These are phyloP conservation scores for Hartigia nigra DNA, from an alignment of 2,888 invertebrate species.

Conservation along the genomic window DNA sequence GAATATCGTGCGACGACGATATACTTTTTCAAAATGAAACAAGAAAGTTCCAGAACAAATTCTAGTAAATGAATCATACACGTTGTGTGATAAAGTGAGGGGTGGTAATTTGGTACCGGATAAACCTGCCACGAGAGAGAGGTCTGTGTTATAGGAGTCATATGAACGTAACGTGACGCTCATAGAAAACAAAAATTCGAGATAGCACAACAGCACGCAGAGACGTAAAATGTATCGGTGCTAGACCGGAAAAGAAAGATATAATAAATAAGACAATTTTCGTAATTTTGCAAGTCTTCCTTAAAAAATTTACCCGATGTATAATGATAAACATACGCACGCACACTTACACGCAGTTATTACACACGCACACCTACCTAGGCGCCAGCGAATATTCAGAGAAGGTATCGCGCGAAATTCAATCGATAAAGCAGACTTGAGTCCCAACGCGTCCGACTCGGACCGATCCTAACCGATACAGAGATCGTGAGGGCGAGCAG, in stretches of 20 bases:
- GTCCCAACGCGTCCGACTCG: neutral
- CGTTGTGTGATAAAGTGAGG: neutral
- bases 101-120: neutral
- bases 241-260: neutral
- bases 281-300: neutral
- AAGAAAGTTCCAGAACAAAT: neutral
- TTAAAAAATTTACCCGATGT: neutral
- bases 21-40: neutral
- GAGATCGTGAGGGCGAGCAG: slow-evolving; percentile 24
- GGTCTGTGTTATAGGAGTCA: neutral
- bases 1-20: neutral
- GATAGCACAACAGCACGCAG: neutral
- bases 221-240: neutral
- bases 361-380: neutral
- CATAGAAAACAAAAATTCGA: neutral
- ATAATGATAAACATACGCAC: neutral
- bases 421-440: neutral
- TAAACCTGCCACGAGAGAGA: neutral
- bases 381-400: neutral
- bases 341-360: neutral
- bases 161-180: neutral
- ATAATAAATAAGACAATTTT: neutral
- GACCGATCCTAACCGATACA: neutral
- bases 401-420: neutral
- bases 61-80: neutral